Percentiles rank a stretch among this genome's conserved stretches.
phyloP scores from a whole-genome alignment of 1,140 invertebrate species.

The Trypoxylus dichotomus region DNA sequence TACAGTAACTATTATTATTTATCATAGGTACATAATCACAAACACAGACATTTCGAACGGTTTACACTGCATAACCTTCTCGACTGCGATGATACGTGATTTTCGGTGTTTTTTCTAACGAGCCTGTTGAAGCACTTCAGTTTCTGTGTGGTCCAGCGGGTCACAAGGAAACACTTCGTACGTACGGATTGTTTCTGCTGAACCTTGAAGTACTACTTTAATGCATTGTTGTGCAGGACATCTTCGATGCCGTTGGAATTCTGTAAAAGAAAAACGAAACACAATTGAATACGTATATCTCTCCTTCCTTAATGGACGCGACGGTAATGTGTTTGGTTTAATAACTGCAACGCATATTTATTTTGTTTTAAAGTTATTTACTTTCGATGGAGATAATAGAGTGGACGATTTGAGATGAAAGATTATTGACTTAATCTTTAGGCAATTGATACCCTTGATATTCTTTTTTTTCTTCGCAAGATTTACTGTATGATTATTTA shows the following conservation, averaged over 20 bases:
- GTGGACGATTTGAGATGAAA: no score
- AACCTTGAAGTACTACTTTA: conserved; percentile 3
- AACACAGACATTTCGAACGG: neutral
- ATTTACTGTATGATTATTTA: no score
- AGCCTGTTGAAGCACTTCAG: conserved; percentile 2
- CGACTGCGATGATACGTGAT: neutral
- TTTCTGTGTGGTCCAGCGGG: neutral
- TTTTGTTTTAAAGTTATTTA: no score
- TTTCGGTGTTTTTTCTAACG: conserved; percentile 24
- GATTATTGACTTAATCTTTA: no score
- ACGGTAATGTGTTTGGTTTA: neutral
- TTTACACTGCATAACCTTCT: neutral
- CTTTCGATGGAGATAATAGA: no score
- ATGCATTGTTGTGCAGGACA: neutral
- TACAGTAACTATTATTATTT: no score
- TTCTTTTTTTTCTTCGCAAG: no score
- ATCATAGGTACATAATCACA: neutral
- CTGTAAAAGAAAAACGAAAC: neutral
- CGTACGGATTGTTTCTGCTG: neutral
- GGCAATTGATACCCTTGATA: no score
- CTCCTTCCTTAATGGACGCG: neutral
- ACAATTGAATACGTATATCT: neutral
- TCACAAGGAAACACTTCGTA: neutral
- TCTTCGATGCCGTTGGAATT: neutral
- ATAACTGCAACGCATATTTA: neutral